These are phyloP conservation scores for Azorinus chamasolen DNA, from an alignment of 2,888 invertebrate species.

Conservation along the genomic window DNA sequence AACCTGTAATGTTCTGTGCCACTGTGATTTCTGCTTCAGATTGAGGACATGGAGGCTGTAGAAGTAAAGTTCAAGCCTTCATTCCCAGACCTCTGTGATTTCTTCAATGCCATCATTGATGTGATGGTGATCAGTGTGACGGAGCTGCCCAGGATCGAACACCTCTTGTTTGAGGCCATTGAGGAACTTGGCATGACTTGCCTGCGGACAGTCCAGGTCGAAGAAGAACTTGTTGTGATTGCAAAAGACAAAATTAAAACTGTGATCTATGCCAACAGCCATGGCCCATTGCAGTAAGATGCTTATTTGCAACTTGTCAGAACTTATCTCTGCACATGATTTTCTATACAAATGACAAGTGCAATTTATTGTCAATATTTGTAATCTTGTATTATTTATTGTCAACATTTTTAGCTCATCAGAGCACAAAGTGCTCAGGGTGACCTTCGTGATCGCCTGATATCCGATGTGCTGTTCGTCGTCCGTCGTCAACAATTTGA, in stretches of 20 bases:
- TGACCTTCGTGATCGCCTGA: no score
- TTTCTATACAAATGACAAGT: no score
- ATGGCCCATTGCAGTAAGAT: slow-evolving; percentile 82
- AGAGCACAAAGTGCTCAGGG: no score
- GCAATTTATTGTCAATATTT: no score
- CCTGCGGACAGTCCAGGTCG: slow-evolving; percentile 76
- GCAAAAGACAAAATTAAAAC: slow-evolving; percentile 78
- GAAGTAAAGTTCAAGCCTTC: slow-evolving; percentile 76
- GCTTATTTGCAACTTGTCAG: no score
- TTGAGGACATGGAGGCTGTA: slow-evolving; percentile 74
- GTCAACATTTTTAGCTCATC: no score
- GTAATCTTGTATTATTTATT: no score
- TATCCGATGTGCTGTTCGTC: no score
- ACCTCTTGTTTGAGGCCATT: slow-evolving; percentile 81
- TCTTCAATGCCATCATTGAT: slow-evolving; percentile 82
- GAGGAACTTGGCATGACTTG: slow-evolving; percentile 73
- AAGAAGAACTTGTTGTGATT: slow-evolving; percentile 79
- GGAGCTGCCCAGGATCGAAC: slow-evolving; percentile 82
- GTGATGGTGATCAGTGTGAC: slow-evolving; percentile 81
- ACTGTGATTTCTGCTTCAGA: slow-evolving; percentile 63
- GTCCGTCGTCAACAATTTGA: no score
- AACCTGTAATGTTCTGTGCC: no score
- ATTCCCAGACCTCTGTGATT: slow-evolving; percentile 77
- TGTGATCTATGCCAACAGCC: slow-evolving; percentile 81
- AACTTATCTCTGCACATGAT: no score